A percentile compares a stretch with the other conserved stretches of the same genome.
These are phyloP conservation scores for Pimephales promelas DNA, from an alignment of 2,113 vertebrate genomes.

Conservation along the genomic window DNA sequence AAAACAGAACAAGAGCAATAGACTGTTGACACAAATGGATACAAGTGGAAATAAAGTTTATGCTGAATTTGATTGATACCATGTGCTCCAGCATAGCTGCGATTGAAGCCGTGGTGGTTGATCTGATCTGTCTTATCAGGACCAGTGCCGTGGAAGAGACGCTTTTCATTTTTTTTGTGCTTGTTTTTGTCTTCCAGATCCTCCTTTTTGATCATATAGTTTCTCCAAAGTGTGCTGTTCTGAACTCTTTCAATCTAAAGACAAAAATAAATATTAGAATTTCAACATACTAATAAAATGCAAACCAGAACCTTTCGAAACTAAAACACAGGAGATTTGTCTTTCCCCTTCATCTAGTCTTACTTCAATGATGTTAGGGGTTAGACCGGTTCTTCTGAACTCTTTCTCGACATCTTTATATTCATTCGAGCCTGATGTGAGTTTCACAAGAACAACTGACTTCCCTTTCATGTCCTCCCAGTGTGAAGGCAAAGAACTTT, in stretches of 20 bases:
- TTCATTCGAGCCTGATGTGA: slow-evolving; percentile 61
- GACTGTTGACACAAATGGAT: slow-evolving; percentile 11
- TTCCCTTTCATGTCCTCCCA: slow-evolving; percentile 80
- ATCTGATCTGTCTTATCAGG: slow-evolving; percentile 65
- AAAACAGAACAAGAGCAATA: neutral
- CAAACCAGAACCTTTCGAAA: neutral
- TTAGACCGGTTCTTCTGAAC: slow-evolving; percentile 62
- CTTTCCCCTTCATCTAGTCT: neutral
- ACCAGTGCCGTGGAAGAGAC: slow-evolving; percentile 85
- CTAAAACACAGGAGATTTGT: neutral
- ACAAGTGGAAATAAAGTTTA: slow-evolving; percentile 1
- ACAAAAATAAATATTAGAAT: slow-evolving; percentile 6
- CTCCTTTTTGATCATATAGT: slow-evolving; percentile 83
- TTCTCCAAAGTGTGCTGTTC: slow-evolving; percentile 79
- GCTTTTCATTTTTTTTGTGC: slow-evolving; percentile 74
- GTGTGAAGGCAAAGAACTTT: slow-evolving; percentile 32
- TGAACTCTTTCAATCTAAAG: slow-evolving; percentile 86
- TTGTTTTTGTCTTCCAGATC: slow-evolving; percentile 82
- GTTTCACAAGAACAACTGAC: slow-evolving; percentile 56
- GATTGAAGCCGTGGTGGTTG: slow-evolving; percentile 84
- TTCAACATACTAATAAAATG: neutral
- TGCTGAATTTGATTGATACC: slow-evolving; percentile 69
- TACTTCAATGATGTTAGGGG: slow-evolving; percentile 72
- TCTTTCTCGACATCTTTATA: slow-evolving; percentile 63
- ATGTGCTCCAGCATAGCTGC: slow-evolving; percentile 82